phyloP scores from a whole-genome alignment of 2,888 invertebrate species.

The Schizaphis graminum region DNA sequence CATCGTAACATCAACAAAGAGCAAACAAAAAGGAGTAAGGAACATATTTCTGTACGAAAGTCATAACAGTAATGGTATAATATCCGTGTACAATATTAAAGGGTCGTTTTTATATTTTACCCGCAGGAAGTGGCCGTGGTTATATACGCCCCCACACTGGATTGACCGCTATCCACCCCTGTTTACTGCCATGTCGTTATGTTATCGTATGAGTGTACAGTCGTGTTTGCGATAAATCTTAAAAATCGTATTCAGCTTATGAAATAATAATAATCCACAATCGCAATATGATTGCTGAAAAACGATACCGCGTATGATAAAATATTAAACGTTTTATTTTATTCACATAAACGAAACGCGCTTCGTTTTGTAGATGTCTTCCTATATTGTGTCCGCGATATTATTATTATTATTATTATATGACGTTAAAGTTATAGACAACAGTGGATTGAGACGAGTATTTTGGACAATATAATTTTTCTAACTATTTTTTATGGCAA shows the following conservation, averaged over 20 bases:
- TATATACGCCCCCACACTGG: background rate
- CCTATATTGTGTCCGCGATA: background rate
- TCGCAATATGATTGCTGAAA: background rate
- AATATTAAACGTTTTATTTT: background rate
- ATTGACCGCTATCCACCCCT: conserved; percentile 16
- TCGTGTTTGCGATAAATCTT: background rate
- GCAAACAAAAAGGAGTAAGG: background rate
- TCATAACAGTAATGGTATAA: background rate
- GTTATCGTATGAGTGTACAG: background rate
- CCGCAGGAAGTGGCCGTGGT: background rate
- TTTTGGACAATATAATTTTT: background rate
- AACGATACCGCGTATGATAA: background rate
- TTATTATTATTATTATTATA: background rate
- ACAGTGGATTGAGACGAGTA: background rate
- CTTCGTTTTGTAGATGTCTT: background rate
- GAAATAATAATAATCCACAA: conserved; percentile 30
- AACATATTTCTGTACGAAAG: background rate
- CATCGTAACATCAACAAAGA: background rate
- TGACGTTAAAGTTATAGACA: background rate
- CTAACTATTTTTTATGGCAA: background rate
- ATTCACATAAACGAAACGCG: background rate
- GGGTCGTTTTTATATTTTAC: conserved; percentile 12
- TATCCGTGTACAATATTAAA: background rate
- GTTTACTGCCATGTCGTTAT: background rate
- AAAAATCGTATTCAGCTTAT: background rate